Evolutionary conservation across 2,113 vertebrate species (phyloP).

Genomic region (human): GRCh38 chr11:72970501-72971000

Average conservation of each 20-base stretch:
- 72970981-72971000: background rate
- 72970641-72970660: background rate
- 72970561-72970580: background rate
- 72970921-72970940: background rate
- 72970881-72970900: background rate
- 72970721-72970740: background rate
- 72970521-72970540: background rate
- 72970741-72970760: background rate
- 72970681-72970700: background rate
- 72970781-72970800: background rate
- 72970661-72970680: background rate
- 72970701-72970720: background rate
- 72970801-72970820: background rate
- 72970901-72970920: background rate
- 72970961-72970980: background rate
- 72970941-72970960: background rate
- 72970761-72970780: background rate
- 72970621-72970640: background rate
- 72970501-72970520: conserved; percentile 15
- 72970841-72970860: background rate
- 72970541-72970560: background rate
- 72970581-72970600: background rate
- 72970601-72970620: background rate
- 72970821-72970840: background rate
- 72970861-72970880: background rate